phyloP scores from a whole-genome alignment of 2,113 vertebrate species.

The Strigops habroptila region DNA sequence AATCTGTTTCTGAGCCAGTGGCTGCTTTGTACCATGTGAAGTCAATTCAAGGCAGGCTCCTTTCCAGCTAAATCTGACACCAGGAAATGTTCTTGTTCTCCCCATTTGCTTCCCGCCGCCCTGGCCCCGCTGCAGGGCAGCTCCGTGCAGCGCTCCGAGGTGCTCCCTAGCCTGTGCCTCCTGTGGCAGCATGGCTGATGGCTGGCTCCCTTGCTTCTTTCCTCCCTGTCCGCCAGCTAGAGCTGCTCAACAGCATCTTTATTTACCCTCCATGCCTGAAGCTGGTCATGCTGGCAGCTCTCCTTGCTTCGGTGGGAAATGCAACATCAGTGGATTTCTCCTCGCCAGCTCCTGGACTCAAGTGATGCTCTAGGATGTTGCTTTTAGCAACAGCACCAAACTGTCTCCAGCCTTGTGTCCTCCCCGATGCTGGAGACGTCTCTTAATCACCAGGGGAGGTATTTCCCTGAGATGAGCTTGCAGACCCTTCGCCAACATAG shows the following conservation, averaged over 20 bases:
- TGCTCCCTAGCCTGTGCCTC: neutral
- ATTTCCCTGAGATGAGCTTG: neutral
- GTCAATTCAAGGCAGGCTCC: conserved; percentile 60
- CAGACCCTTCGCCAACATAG: neutral
- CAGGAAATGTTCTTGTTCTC: conserved; percentile 66
- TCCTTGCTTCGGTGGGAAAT: neutral
- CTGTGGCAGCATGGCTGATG: neutral
- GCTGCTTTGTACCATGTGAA: conserved; percentile 53
- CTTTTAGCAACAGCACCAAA: neutral
- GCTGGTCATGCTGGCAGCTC: neutral
- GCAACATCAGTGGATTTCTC: neutral
- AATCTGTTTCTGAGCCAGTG: neutral
- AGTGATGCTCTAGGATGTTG: neutral
- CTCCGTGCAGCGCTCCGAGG: neutral
- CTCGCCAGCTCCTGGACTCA: neutral
- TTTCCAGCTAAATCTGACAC: conserved; percentile 67
- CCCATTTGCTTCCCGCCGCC: neutral
- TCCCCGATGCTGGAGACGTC: neutral
- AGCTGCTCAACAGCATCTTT: neutral
- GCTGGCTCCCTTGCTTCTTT: neutral
- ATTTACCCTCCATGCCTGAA: neutral
- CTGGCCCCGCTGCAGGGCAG: neutral
- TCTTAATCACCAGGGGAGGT: neutral
- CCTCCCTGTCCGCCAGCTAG: neutral
- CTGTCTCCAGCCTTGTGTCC: neutral